phyloP scores from a whole-genome alignment of 30 jellyfish, hydroid and myxozoan species.

The Cassiopea xamachana region DNA sequence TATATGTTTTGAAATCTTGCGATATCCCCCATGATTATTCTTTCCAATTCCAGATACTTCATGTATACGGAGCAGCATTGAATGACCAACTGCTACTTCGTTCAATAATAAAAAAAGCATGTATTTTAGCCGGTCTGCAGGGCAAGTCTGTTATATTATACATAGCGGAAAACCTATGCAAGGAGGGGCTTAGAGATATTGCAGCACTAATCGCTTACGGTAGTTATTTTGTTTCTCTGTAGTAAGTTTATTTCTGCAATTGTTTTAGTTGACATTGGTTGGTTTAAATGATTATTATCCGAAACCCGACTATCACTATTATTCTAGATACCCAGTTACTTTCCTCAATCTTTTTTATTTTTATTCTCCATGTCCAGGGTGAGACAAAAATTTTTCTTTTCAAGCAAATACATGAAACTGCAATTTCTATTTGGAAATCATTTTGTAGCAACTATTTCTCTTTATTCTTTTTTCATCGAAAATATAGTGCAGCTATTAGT shows the following conservation, averaged over 20 bases:
- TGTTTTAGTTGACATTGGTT: background rate
- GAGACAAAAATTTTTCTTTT: background rate
- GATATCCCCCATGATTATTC: background rate
- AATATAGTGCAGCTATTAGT: background rate
- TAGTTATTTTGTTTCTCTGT: background rate
- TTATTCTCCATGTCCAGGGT: background rate
- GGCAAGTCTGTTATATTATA: conserved; percentile 66
- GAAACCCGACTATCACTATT: background rate
- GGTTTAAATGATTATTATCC: background rate
- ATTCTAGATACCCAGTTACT: background rate
- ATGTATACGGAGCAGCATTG: conserved; percentile 22
- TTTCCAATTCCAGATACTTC: conserved; percentile 20
- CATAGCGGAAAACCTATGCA: conserved; percentile 57
- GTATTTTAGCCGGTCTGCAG: conserved; percentile 79
- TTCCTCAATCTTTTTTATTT: too few relatives aligned
- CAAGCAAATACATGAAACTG: background rate
- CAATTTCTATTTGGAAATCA: too few relatives aligned
- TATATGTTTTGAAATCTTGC: background rate
- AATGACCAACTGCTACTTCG: conserved; percentile 14
- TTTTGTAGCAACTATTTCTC: too few relatives aligned
- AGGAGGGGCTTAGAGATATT: conserved; percentile 57
- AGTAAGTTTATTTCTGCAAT: background rate
- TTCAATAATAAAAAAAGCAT: conserved; percentile 66
- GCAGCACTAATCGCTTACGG: conserved; percentile 74
- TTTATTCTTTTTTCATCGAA: too few relatives aligned